Base-by-base conservation (phyloP, 2,797 vertebrate species). In the Sebastes minor region DNA sequence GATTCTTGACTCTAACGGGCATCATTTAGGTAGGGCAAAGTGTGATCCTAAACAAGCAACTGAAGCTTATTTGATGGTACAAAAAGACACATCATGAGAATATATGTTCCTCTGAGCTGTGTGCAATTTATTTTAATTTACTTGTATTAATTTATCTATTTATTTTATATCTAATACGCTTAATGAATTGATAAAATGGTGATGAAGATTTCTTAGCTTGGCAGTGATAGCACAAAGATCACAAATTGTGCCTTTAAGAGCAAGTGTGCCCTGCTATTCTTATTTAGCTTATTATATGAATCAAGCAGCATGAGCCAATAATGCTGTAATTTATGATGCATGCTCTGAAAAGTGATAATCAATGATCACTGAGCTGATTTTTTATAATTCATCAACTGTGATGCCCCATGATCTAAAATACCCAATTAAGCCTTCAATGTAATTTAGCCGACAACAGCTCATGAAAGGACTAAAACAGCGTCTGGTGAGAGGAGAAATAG, bases 281-380 rank as follows among this genome's bases (percentile, higher is more conserved):
- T 78, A 69, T 78, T 89, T 73, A 83, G 60, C 82, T 52, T 52
- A 42, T 38, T 68, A 76, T 69, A 85, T 78, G 71, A 90, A 79
- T 78, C 70, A 80, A 87, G 72, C 81, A 84, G 75, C 82, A 64
- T 72, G 63, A 78, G 68, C 57, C 82, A 69, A 76, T 65, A 81
- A 88, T 32, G 64, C 46, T 74, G 35, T 88, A 78, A 87, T 91
- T 91, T 86, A 87, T 85, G 87, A 82, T 60, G 65, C 79, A 75
- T 59, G 61, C 78, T 84, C 87, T 85, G 71, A 86, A 78, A 88
- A 85, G 78, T 83, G 23, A 90, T 90, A 84, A 91, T 88, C 90
- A 92, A 84, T 87, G 89, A 91, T 94, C 88, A 91, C 79, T 69
- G 86, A 82, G 78, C 79, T 88, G 84, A 91, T 93, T 90, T 91